Percentiles rank a stretch among this genome's conserved stretches.
Conservation (phyloP, 1,140 invertebrate species). For the Apis mellifera region Amel_HAv3.1 CM009940.2:10015001-10015500, state of each 20-base stretch:
- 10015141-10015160: constrained; percentile 1
- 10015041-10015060: constrained; percentile 9
- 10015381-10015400: no score
- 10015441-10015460: constrained; percentile 26
- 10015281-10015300: not conserved
- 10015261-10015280: not conserved
- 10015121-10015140: not conserved
- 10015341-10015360: not conserved
- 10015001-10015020: constrained; percentile 30
- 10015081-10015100: not conserved
- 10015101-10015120: not conserved
- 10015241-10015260: not conserved
- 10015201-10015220: constrained; percentile 4
- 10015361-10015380: not conserved
- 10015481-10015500: not conserved
- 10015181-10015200: not conserved
- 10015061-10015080: not conserved
- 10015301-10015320: not conserved
- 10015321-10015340: constrained; percentile 9
- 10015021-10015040: constrained; percentile 12
- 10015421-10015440: constrained; percentile 16
- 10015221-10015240: not conserved
- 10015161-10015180: not conserved
- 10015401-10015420: constrained; percentile 9
- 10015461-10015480: not conserved